Evolutionary conservation across 2,797 vertebrate species (phyloP).

Genomic region (Myripristis jacobus): DNA sequence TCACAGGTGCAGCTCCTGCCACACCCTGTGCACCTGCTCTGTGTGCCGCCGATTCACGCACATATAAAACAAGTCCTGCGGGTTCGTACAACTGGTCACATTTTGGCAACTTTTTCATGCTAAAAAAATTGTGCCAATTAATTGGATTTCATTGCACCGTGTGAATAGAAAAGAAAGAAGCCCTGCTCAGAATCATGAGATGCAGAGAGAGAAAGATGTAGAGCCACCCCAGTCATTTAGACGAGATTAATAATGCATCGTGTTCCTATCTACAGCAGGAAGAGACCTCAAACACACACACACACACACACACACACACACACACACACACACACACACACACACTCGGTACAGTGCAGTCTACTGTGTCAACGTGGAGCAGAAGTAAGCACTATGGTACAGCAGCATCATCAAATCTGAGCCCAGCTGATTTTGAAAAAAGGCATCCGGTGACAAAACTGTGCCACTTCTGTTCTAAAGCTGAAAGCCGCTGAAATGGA

Average conservation of each 20-base stretch:
- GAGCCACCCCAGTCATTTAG: constrained; percentile 56
- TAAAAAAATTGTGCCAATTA: too few relatives aligned
- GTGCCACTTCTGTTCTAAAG: too few relatives aligned
- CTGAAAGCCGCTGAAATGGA: too few relatives aligned
- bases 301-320: background rate
- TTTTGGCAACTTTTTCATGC: too few relatives aligned
- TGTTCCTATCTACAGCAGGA: constrained; percentile 58
- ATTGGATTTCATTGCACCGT: background rate
- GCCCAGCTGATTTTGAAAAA: constrained; percentile 25
- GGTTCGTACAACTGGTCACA: too few relatives aligned
- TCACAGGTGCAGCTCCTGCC: too few relatives aligned
- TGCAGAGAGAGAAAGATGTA: constrained; percentile 35
- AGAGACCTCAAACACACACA: constrained; percentile 19
- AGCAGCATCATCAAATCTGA: constrained; percentile 34
- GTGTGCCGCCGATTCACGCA: too few relatives aligned
- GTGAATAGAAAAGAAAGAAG: constrained; percentile 12
- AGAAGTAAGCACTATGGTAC: constrained; percentile 29
- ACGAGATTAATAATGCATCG: constrained; percentile 71
- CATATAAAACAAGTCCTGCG: too few relatives aligned
- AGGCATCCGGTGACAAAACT: too few relatives aligned
- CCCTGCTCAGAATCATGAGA: background rate
- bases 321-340: constrained; percentile 13
- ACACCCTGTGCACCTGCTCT: too few relatives aligned
- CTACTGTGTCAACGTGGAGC: constrained; percentile 48
- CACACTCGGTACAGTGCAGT: constrained; percentile 32